Conservation (phyloP, 2,113 vertebrate species). For the Alethe castanea region DNA sequence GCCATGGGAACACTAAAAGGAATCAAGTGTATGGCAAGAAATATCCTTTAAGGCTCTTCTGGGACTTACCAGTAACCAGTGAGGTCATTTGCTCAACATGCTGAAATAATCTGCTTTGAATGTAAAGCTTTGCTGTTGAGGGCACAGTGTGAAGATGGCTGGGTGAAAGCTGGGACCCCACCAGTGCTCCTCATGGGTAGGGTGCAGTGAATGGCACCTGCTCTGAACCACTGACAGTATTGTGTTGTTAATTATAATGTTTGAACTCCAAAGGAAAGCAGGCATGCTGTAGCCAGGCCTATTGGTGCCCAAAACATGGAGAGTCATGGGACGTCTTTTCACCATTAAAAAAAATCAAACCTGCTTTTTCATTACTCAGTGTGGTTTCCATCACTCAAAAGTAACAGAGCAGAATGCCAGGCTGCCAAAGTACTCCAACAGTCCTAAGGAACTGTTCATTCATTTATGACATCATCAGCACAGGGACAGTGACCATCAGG, state of each 20-base stretch:
- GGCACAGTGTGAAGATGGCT: background rate
- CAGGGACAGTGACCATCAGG: background rate
- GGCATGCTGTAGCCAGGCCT: background rate
- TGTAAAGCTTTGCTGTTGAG: background rate
- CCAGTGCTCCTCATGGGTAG: background rate
- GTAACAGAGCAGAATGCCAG: background rate
- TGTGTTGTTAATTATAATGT: background rate
- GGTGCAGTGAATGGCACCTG: background rate
- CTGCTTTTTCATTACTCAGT: background rate
- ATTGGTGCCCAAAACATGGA: background rate
- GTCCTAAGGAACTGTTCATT: background rate
- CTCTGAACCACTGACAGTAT: background rate
- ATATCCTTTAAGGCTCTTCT: background rate
- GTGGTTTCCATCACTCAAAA: background rate
- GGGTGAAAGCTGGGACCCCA: background rate
- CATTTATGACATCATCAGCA: background rate
- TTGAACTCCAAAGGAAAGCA: background rate
- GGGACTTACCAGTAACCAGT: background rate
- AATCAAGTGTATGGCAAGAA: background rate
- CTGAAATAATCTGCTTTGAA: background rate
- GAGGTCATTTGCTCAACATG: background rate
- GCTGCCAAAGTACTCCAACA: background rate
- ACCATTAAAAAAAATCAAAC: background rate
- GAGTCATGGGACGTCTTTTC: background rate
- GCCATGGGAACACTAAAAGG: background rate